Evolutionary conservation across 2,888 invertebrate species (phyloP).

Genomic region (Volucella inflata): DNA sequence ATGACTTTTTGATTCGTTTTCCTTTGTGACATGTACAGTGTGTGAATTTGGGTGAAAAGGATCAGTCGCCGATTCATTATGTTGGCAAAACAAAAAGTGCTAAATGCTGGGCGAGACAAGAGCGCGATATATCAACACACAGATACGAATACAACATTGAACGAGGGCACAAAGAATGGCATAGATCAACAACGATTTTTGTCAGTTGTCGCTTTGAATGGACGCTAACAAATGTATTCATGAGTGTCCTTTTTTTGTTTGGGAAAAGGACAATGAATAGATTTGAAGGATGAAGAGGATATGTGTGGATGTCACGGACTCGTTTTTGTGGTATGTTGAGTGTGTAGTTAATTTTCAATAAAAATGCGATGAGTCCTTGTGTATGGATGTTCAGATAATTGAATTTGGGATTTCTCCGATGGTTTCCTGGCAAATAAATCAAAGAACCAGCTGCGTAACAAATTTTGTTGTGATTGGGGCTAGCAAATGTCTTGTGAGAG

Average conservation of each 20-base stretch:
- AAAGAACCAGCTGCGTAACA: constrained; percentile 69
- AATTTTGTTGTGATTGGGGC: constrained; percentile 59
- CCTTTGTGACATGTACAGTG: constrained; percentile 13
- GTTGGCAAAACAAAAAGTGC: constrained; percentile 75
- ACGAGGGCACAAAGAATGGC: constrained; percentile 52
- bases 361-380: constrained; percentile 61
- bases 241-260: constrained; percentile 4
- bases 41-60: constrained; percentile 16
- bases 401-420: constrained; percentile 35
- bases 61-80: constrained; percentile 64
- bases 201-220: constrained; percentile 56
- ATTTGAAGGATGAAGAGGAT: constrained; percentile 29
- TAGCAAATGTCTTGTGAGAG: neutral
- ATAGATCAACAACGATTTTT: constrained; percentile 59
- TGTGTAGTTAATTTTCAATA: constrained; percentile 75
- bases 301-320: constrained; percentile 14
- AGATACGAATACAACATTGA: constrained; percentile 1
- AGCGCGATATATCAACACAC: constrained; percentile 52
- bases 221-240: constrained; percentile 28
- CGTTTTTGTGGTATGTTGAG: constrained; percentile 73
- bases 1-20: constrained; percentile 55
- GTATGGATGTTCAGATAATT: constrained; percentile 15
- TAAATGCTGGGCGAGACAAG: constrained; percentile 72
- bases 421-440: constrained; percentile 23
- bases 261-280: constrained; percentile 36